Evolutionary conservation across 1,140 invertebrate species (phyloP), one percentile per base, ranked within the genome.

Genomic region (Tetragnatha versicolor): DNA sequence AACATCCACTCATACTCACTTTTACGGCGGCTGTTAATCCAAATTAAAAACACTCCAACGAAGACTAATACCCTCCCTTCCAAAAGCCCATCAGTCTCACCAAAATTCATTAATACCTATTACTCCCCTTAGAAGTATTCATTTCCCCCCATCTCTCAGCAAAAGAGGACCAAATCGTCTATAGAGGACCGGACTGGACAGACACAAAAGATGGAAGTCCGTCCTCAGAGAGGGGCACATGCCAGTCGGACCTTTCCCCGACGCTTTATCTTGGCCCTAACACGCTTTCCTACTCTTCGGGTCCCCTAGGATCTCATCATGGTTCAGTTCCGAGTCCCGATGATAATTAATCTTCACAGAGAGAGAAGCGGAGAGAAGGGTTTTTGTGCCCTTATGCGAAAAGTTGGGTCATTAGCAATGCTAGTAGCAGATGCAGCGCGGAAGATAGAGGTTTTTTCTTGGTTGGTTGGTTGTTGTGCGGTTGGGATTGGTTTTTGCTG

Each of bases 281-380:
- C 66, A 69, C 66, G 49, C 66, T 69, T 69, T 53, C 49, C 17
- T 69, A 69, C 66, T 69, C 47, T 29, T 33, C 5, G 17, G 29
- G 47, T 69, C 66, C 66, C 66, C n/a, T 9, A 20, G 66, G 66
- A 69, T 33, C 66, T 69, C 66, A 69, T 69, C 66, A 69, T 37
- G 63, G 66, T 35, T 69, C 29, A 17, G 45, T 53, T 53, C 47
- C 66, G 27, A 53, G 29, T 69, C 66, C 49, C 66, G n/a, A 49
- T 53, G 66, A 69, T 69, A 69, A 69, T 69, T 69, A 69, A 69
- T 69, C 66, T 69, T 69, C 47, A 27, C 29, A 9, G 65, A 22
- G 47, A 66, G 49, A 69, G 66, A 69, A 37, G 33, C 31, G 14
- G 35, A 63, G 49, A 10, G 42, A 53, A 53, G 25, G 14, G 29